Base-by-base conservation (phyloP, 2,888 invertebrate species). In the Epistrophe grossulariae region DNA sequence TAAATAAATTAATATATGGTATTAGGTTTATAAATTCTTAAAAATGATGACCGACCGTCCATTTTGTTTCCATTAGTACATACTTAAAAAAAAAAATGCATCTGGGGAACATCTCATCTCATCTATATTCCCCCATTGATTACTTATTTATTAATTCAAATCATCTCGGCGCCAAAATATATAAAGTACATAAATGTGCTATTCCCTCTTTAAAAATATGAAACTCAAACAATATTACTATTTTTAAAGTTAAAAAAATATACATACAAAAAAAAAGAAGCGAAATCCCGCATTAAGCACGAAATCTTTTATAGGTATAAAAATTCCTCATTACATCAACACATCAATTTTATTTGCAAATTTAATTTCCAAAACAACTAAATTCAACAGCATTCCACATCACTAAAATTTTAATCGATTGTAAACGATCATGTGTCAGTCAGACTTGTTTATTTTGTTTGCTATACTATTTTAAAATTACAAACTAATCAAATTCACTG, bases 331-430 rank as follows among this genome's bases (percentile, higher is more conserved):
- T 45, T 66, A 66, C 48, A 66, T 17, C 31, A 48, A 66, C 48
- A 66, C 48, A 66, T 48, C n/a, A 17, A 50, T 50, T 68, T 78
- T 79, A 79, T 77, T 84, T 81, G 62, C 77, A 73, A 84, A 80
- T 80, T 9, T 79, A 78, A 59, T 19, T 24, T n/a, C n/a, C 13
- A 60, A 59, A 66, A 55, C 4, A 28, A 55, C 38, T 15, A 2
- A 19, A 24, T 15, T 71, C 45, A 45, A 71, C 79, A 43, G 78
- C 11, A 68, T 68, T 52, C 24, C 68, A 6, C 13, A 24, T 24
- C 24, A 50, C 31, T 10, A 38, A 52, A 52, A 52, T 50, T 35
- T 13, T 17, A 68, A 68, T 68, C 31, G 24, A 52, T n/a, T 17
- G 31, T 55, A 9, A 74, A 52, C 35, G 31, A 38, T 43, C 19